A percentile compares a stretch with the other conserved stretches of the same genome.
Evolutionary conservation across 2,113 vertebrate species (phyloP).

Genomic region (Scomber japonicus): DNA sequence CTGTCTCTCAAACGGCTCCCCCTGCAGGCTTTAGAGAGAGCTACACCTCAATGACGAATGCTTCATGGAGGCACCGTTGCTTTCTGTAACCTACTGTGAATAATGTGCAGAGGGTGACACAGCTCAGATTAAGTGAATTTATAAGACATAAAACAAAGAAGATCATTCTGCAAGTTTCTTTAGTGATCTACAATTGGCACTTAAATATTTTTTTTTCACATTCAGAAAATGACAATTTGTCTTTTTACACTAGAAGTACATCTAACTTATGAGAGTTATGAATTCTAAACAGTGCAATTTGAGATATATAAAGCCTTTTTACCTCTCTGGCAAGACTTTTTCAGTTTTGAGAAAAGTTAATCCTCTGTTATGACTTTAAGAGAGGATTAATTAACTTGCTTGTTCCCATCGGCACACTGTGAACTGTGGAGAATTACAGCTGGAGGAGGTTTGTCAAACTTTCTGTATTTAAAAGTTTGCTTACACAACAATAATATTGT

Average conservation of each 20-base stretch:
- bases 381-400: not conserved
- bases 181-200: not conserved
- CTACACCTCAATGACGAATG: not conserved
- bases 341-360: not conserved
- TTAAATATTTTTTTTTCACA: not conserved
- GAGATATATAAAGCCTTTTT: not conserved
- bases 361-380: not conserved
- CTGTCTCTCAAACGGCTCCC: conserved; percentile 18
- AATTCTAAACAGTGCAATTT: not conserved
- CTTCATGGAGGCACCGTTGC: not conserved
- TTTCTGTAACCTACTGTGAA: conserved; percentile 9
- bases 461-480: not conserved
- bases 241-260: not conserved
- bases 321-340: not conserved
- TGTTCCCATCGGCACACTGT: not conserved
- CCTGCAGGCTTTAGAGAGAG: conserved; percentile 34
- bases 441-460: not conserved
- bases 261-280: not conserved
- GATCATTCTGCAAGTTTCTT: not conserved
- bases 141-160: too few relatives aligned
- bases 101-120: too few relatives aligned
- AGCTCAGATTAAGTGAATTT: too few relatives aligned
- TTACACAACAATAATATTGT: not conserved
- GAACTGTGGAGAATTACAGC: not conserved
- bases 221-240: not conserved